Evolutionary conservation across 2,797 vertebrate species (phyloP).

Genomic region (Bucorvus abyssinicus): DNA sequence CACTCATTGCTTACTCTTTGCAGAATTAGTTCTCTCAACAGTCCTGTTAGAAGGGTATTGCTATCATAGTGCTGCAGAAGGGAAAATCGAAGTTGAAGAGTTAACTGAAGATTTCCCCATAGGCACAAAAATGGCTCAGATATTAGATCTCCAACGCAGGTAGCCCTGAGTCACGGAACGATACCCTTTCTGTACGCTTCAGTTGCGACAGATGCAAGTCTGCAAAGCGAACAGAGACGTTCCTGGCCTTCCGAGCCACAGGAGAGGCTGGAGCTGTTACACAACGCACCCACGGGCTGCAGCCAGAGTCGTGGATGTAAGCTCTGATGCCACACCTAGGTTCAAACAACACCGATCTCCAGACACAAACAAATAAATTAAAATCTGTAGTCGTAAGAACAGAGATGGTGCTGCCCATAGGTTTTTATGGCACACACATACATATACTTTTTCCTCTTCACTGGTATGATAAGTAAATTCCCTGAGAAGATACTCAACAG

Average conservation of each 20-base stretch:
- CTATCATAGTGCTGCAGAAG: not conserved
- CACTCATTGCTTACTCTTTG: not conserved
- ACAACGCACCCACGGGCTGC: not conserved
- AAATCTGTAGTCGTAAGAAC: not conserved
- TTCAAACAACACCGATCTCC: constrained; percentile 18
- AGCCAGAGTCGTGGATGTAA: not conserved
- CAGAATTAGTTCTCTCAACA: not conserved
- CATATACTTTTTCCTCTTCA: not conserved
- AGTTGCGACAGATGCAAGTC: not conserved
- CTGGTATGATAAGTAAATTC: constrained; percentile 39
- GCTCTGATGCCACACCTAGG: not conserved
- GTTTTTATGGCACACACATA: constrained; percentile 3
- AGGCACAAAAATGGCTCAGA: not conserved
- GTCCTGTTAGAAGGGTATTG: not conserved
- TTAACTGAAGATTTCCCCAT: not conserved
- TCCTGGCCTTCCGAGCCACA: not conserved
- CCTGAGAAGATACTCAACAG: not conserved
- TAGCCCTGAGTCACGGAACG: not conserved
- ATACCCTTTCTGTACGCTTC: not conserved
- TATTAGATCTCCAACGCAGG: not conserved
- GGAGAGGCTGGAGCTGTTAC: not conserved
- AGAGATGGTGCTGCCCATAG: constrained; percentile 45
- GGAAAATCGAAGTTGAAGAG: not conserved
- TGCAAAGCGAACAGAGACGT: not conserved
- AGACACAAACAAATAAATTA: constrained; percentile 13